Evolutionary conservation across 2,888 invertebrate species (phyloP).

Genomic region (Nipponacmea schrenckii): DNA sequence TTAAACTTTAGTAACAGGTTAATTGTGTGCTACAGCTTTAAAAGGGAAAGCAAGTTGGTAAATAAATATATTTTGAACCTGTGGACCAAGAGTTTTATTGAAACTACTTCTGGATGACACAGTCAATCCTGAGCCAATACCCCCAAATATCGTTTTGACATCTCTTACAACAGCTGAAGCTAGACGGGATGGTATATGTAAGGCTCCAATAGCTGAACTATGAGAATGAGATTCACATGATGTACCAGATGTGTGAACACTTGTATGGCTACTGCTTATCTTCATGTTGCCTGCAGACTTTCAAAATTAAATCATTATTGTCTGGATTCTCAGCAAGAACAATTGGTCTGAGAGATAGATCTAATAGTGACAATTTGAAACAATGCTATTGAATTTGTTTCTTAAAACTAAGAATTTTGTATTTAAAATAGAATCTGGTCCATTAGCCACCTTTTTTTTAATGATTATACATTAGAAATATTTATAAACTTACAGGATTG

Average conservation of each 20-base stretch:
- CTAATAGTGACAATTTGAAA: too few relatives aligned
- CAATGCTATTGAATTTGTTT: too few relatives aligned
- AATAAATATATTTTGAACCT: not conserved
- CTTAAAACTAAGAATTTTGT: too few relatives aligned
- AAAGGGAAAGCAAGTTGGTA: too few relatives aligned
- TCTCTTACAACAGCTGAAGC: not conserved
- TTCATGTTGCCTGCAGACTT: not conserved
- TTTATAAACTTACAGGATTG: conserved; percentile 20
- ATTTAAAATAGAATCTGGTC: too few relatives aligned
- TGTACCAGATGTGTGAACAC: conserved; percentile 5
- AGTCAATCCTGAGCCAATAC: not conserved
- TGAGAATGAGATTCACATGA: not conserved
- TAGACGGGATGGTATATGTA: not conserved
- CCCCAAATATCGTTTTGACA: not conserved
- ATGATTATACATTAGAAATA: too few relatives aligned
- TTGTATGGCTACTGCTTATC: not conserved
- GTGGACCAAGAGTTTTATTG: not conserved
- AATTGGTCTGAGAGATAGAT: too few relatives aligned
- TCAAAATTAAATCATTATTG: not conserved
- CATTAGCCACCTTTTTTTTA: too few relatives aligned
- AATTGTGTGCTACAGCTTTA: too few relatives aligned
- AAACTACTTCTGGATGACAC: not conserved
- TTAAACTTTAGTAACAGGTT: too few relatives aligned
- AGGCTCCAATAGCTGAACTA: not conserved
- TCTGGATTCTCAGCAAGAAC: not conserved